Base-by-base conservation (phyloP, 2,888 invertebrate species). In the Nasonia oneida region DNA sequence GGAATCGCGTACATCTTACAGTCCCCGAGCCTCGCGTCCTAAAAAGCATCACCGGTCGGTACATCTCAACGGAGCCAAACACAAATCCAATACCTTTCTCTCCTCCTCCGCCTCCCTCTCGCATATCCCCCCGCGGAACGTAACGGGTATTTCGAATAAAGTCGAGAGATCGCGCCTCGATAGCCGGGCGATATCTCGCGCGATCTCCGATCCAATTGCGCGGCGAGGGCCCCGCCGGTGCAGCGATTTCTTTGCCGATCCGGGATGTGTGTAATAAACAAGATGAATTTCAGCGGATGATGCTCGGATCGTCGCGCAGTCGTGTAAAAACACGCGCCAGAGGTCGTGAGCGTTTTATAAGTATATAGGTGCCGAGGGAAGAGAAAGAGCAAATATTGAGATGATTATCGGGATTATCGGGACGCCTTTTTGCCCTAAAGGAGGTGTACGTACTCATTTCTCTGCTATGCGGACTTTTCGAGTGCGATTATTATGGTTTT, bases 301-400 rank as follows among this genome's bases (percentile, higher is more conserved):
- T 23, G 67, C 29, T 33, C 23, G 6, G 4, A 37, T 18, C 73
- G 73, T 39, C 42, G 78, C 64, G 74, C 1, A 53, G 2, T 14
- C 6, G 23, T 67, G 57, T 74, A 47, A 53, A 80, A 80, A 73
- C 37, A 39, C 6, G 71, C 71, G 18, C 15, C 23, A 33, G 5
- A 15, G 47, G 3, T 61, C 57, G 57, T 75, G 57, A 61, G n/a
- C 57, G 6, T 47, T 47, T 47, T 61, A n/a, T 61, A 84, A 80
- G 80, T 76, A 77, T 61, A 74, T 5, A 18, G 4, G 0, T 39
- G 18, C 33, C 39, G 18, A 18, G 53, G 81, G 71, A 33, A 75
- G 57, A 76, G 82, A 75, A 39, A 82, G 79, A 85, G 47, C 79
- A 85, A 82, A 85, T 82, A 85, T 85, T 70, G 79, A 81, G 85